Percentiles rank a stretch among this genome's conserved stretches.
These are phyloP conservation scores for Drosophila chauvacae DNA, from an alignment of 1,140 invertebrate genomes.

Conservation along the genomic window DNA sequence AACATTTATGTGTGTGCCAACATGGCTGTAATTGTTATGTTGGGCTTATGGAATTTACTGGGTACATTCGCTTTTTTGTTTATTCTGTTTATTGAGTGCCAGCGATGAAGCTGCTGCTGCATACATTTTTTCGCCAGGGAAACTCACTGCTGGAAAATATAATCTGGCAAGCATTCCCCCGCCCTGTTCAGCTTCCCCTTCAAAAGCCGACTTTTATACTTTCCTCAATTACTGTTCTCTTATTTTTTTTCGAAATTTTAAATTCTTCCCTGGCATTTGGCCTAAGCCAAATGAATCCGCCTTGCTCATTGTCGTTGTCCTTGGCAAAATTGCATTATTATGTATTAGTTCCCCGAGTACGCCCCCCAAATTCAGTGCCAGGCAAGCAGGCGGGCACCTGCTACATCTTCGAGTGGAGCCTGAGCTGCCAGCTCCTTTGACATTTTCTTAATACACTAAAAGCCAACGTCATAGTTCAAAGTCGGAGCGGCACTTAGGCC, in stretches of 20 bases:
- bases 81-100: slow-evolving; percentile 53
- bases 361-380: slow-evolving; percentile 5
- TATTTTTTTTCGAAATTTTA: slow-evolving; percentile 21
- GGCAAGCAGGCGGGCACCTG: slow-evolving; percentile 34
- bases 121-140: slow-evolving; percentile 1
- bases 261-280: slow-evolving; percentile 28
- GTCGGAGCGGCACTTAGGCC: slow-evolving; percentile 70
- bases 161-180: slow-evolving; percentile 16
- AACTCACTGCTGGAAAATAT: slow-evolving; percentile 35
- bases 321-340: slow-evolving; percentile 74
- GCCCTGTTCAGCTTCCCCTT: neutral
- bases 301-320: slow-evolving; percentile 55
- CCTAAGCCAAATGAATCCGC: slow-evolving; percentile 73
- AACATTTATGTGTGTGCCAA: slow-evolving; percentile 43
- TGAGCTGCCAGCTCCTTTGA: slow-evolving; percentile 44
- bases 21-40: slow-evolving; percentile 53
- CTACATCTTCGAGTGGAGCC: slow-evolving; percentile 31
- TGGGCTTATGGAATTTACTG: slow-evolving; percentile 44
- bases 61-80: slow-evolving; percentile 24
- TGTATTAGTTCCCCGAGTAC: slow-evolving; percentile 55
- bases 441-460: slow-evolving; percentile 78
- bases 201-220: slow-evolving; percentile 6
- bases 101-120: neutral
- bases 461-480: slow-evolving; percentile 80
- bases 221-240: slow-evolving; percentile 15